Percentiles rank a stretch among this genome's conserved stretches.
phyloP scores from a whole-genome alignment of 2,113 vertebrate genomes.

The Ptilonorhynchus violaceus region DNA sequence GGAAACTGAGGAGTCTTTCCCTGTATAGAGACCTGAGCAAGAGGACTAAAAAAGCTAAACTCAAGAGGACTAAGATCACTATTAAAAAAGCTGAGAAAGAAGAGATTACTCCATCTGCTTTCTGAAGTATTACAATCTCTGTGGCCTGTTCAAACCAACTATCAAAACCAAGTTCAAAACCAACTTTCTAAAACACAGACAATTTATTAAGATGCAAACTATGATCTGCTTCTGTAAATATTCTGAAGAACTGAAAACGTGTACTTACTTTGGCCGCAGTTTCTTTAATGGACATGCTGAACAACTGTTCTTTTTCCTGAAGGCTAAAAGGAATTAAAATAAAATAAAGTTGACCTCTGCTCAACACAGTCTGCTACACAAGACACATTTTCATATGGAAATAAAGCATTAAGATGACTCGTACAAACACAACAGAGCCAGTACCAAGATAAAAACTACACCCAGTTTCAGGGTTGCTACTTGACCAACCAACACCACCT shows the following conservation, averaged over 20 bases:
- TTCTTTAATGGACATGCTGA: slow-evolving; percentile 82
- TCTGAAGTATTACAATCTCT: background rate
- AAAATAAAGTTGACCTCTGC: background rate
- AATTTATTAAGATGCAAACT: background rate
- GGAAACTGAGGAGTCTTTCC: background rate
- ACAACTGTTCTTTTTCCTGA: slow-evolving; percentile 78
- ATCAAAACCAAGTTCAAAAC: background rate
- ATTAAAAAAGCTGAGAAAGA: background rate
- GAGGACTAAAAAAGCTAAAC: no score
- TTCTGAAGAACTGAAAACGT: background rate
- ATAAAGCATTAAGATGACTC: background rate
- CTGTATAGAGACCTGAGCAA: background rate
- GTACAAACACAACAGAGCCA: background rate
- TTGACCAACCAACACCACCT: background rate
- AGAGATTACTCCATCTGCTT: background rate
- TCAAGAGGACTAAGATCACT: no score
- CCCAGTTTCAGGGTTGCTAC: background rate
- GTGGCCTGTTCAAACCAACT: background rate
- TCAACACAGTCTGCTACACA: background rate
- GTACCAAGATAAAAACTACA: background rate
- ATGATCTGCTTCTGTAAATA: background rate
- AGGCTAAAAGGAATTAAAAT: slow-evolving; percentile 76
- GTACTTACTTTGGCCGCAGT: slow-evolving; percentile 84
- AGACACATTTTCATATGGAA: background rate
- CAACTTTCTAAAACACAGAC: background rate